Base-by-base conservation (phyloP, 2,113 vertebrate species). In the Gymnarchus niloticus region DNA sequence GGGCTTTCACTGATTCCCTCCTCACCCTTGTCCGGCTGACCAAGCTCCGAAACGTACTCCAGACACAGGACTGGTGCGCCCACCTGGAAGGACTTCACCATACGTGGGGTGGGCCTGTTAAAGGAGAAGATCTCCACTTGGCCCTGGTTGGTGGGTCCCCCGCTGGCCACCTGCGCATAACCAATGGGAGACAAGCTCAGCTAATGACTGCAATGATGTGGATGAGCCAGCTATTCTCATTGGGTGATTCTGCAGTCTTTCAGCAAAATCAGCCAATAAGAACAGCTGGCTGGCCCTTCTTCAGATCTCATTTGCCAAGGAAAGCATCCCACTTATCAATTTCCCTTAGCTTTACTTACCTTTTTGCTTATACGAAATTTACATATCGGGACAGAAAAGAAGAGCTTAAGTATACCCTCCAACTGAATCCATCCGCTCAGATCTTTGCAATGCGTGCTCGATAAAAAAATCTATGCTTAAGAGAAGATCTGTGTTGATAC, bases 121-220 rank as follows among this genome's bases (percentile, higher is more conserved):
- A 97, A 89, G 10, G 96, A 97, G 88, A 97, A 96, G 87, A 97
- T 96, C 85, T 96, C 95, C 84, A 97, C 93, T 44, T 96, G 96
- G 1, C 96, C 96, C 0, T 92, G 94, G 0, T 91, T 89, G 0
- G 92, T 92, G 17, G 94, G 94, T 88, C 94, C 94, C 2, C 95
- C 94, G 0, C 96, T 95, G 0, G 95, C 95, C 0, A 97, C 95
- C 96, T 97, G 87, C 0, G 52, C n/a, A 0, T 28, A 54, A 7
- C 9, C 56, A 86, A 25, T 76, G 76, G 33, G 87, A 48, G 6
- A 83, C 73, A 61, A 76, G 23, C 41, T 41, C 23, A 84, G 41
- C 25, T 17, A 52, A 28, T 73, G 59, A 49, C 49, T 14, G 46
- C 37, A 84, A 57, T 3, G 44, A 61, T 28, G 37, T 23, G 12